Conservation (phyloP, 2,113 vertebrate genomes). For the Sapayoa aenigma region DNA sequence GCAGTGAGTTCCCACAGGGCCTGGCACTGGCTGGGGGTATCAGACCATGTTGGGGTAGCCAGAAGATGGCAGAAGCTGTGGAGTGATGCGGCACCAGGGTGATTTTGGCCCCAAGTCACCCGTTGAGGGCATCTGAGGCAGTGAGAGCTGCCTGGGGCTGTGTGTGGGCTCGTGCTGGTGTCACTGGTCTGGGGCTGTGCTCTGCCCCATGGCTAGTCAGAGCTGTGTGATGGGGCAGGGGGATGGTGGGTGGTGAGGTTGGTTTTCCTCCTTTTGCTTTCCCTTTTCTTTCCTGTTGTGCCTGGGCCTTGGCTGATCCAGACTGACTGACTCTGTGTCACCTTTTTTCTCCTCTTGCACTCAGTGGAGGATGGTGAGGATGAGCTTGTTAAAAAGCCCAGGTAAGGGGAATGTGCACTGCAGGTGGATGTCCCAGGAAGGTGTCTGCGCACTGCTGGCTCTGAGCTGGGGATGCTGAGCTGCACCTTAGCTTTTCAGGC, state of each 20-base stretch:
- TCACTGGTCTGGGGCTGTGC: fast-evolving
- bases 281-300: not conserved
- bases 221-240: fast-evolving
- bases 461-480: not conserved
- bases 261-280: not conserved
- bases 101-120: not conserved
- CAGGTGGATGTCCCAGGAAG: not conserved
- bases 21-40: fast-evolving
- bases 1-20: conserved; percentile 77
- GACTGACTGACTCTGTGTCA: not conserved
- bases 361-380: conserved; percentile 2
- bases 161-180: fast-evolving
- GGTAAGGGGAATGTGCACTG: conserved; percentile 76
- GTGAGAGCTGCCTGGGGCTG: fast-evolving
- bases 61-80: not conserved
- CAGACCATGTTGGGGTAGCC: not conserved
- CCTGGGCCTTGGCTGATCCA: not conserved
- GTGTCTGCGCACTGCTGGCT: not conserved
- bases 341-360: not conserved
- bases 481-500: not conserved
- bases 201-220: fast-evolving
- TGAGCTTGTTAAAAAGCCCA: conserved; percentile 82
- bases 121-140: not conserved
- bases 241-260: fast-evolving
- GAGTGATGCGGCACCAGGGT: not conserved